Conservation (phyloP, 1,140 invertebrate genomes). For the Plutomurus gul region DNA sequence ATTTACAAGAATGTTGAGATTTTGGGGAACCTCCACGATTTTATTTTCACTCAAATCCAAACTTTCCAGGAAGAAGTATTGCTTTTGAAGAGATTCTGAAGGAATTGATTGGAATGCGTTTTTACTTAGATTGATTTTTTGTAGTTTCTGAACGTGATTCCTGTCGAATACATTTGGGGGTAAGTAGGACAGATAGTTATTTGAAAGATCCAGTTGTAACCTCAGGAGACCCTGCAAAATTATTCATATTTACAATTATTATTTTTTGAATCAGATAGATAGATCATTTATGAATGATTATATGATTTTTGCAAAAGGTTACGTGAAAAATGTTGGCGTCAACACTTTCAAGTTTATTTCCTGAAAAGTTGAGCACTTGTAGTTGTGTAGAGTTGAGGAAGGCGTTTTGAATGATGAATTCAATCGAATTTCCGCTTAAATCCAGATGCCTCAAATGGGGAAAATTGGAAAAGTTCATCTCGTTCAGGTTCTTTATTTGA, state of each 20-base stretch:
- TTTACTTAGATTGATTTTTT: constrained; percentile 76
- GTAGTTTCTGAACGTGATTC: constrained; percentile 74
- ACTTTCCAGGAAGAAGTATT: constrained; percentile 77
- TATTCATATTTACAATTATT: neutral
- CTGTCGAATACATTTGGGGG: constrained; percentile 84
- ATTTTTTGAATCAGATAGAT: neutral
- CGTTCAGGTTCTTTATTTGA: constrained; percentile 74
- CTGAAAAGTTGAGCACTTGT: constrained; percentile 75
- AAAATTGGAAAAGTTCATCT: constrained; percentile 80
- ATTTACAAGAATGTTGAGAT: constrained; percentile 83
- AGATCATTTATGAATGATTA: neutral
- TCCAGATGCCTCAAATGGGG: constrained; percentile 70
- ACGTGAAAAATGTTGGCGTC: constrained; percentile 77
- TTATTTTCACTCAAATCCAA: constrained; percentile 80
- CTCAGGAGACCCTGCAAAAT: constrained; percentile 67
- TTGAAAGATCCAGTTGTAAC: constrained; percentile 74
- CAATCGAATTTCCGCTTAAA: constrained; percentile 74
- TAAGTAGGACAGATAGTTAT: constrained; percentile 74
- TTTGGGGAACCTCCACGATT: constrained; percentile 75
- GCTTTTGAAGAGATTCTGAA: constrained; percentile 74
- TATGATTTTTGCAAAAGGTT: neutral
- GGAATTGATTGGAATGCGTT: constrained; percentile 81
- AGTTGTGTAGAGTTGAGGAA: constrained; percentile 89
- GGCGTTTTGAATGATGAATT: constrained; percentile 79
- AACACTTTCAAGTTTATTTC: constrained; percentile 74